These are phyloP conservation scores for Schrankia costaestrigalis DNA, from an alignment of 2,888 invertebrate genomes.

Conservation along the genomic window DNA sequence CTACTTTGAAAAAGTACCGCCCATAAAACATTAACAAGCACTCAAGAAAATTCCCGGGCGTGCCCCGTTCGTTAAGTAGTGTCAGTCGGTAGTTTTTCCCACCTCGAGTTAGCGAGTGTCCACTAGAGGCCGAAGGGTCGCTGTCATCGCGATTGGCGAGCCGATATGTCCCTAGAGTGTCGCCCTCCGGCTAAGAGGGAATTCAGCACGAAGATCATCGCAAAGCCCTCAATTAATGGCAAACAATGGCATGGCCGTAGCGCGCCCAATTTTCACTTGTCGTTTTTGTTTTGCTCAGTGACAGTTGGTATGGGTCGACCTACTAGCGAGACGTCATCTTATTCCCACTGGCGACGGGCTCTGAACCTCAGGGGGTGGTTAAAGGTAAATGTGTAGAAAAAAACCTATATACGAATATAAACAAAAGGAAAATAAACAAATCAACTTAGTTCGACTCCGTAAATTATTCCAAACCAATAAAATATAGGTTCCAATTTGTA, in stretches of 20 bases:
- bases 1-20: constrained; percentile 77
- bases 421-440: too few species aligned
- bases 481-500: too few species aligned
- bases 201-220: constrained; percentile 69
- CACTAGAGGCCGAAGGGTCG: constrained; percentile 64
- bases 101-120: constrained; percentile 62
- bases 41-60: constrained; percentile 77
- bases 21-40: constrained; percentile 81
- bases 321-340: constrained; percentile 48
- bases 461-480: too few species aligned
- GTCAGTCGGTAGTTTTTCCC: constrained; percentile 79
- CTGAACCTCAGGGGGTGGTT: constrained; percentile 9
- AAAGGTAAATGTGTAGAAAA: constrained; percentile 9
- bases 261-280: constrained; percentile 74
- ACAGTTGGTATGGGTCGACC: constrained; percentile 68
- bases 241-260: constrained; percentile 62
- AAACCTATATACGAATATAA: too few species aligned
- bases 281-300: constrained; percentile 67
- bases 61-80: constrained; percentile 77
- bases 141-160: constrained; percentile 77
- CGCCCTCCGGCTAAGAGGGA: constrained; percentile 54
- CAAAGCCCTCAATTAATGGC: constrained; percentile 77
- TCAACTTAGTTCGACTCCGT: too few species aligned
- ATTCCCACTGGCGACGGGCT: constrained; percentile 41
- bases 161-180: constrained; percentile 74